phyloP scores from a whole-genome alignment of 2,113 vertebrate genomes.

The Corydoras sp. region DNA sequence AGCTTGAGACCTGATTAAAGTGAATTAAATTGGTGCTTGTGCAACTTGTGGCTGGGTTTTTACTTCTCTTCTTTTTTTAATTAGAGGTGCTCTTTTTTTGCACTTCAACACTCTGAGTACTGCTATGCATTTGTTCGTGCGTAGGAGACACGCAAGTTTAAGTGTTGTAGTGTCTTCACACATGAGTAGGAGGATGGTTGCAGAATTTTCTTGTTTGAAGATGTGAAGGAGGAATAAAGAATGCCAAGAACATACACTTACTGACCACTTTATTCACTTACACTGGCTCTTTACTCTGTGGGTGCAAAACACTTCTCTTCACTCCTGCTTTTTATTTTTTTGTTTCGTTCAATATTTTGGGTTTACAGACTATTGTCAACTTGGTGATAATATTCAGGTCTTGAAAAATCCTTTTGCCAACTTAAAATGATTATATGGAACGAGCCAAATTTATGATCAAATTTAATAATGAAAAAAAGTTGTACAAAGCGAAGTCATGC shows the following conservation, averaged over 20 bases:
- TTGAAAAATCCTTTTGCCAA: too few relatives aligned
- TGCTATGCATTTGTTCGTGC: background rate
- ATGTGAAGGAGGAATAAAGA: slow-evolving; percentile 12
- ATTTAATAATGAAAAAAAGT: too few relatives aligned
- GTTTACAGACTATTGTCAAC: too few relatives aligned
- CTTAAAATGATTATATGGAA: too few relatives aligned
- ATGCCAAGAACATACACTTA: background rate
- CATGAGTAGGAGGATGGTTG: background rate
- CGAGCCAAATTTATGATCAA: too few relatives aligned
- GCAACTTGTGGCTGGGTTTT: slow-evolving; percentile 21
- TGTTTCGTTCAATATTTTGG: too few relatives aligned
- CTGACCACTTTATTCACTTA: background rate
- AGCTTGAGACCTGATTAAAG: slow-evolving; percentile 10
- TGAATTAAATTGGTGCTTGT: slow-evolving; percentile 26
- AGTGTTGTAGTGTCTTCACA: slow-evolving; percentile 5
- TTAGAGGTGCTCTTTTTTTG: slow-evolving; percentile 19
- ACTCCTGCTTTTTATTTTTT: too few relatives aligned
- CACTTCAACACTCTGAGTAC: background rate
- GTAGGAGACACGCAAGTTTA: background rate
- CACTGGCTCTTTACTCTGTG: background rate
- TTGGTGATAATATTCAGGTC: too few relatives aligned
- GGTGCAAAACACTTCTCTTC: too few relatives aligned
- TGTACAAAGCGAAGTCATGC: too few relatives aligned
- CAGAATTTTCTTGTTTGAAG: slow-evolving; percentile 13
- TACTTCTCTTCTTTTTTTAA: slow-evolving; percentile 19